Conservation (phyloP, 2,113 vertebrate species). For the Podarcis muralis region DNA sequence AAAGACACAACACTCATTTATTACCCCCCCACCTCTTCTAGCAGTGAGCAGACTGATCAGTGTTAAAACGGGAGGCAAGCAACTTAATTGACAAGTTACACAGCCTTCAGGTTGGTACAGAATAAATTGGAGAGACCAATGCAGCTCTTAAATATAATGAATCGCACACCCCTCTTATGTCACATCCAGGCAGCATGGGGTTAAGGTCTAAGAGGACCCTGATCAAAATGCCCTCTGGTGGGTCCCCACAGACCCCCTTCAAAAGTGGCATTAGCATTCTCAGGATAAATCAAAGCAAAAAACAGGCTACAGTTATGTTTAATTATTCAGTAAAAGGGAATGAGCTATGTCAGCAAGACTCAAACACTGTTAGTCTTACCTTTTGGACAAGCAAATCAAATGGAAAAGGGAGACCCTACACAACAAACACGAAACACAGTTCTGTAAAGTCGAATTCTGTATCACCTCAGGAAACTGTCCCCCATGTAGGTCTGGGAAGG, state of each 20-base stretch:
- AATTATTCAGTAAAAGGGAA: neutral
- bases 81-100: neutral
- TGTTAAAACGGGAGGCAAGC: neutral
- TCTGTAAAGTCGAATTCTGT: neutral
- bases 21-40: neutral
- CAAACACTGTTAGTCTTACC: neutral
- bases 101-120: neutral
- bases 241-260: neutral
- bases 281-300: neutral
- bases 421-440: neutral
- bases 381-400: neutral
- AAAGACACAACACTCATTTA: neutral
- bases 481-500: neutral
- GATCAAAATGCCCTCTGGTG: neutral
- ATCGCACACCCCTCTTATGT: neutral
- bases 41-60: neutral
- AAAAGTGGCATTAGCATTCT: neutral
- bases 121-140: neutral
- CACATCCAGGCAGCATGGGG: neutral
- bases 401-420: no score
- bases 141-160: neutral
- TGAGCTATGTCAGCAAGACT: neutral
- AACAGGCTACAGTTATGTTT: neutral
- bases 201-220: neutral
- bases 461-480: neutral